Evolutionary conservation across 1,140 invertebrate species (phyloP).

Genomic region (Calephelis nemesis): DNA sequence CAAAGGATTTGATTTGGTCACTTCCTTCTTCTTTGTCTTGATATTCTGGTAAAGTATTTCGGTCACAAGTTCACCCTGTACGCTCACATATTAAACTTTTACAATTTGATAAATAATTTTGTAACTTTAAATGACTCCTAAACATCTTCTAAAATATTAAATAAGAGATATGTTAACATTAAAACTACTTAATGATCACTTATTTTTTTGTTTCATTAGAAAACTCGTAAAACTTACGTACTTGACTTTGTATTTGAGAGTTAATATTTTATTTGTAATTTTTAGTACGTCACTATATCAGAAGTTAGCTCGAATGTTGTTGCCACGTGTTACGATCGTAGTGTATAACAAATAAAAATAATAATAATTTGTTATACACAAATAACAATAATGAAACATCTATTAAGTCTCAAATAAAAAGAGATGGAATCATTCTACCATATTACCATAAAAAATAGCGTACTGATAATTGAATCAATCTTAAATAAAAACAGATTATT

Average conservation of each 20-base stretch:
- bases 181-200: conserved; percentile 7
- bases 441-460: too few species aligned
- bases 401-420: too few species aligned
- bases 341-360: too few species aligned
- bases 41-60: not conserved
- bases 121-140: not conserved
- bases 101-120: conserved; percentile 8
- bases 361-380: too few species aligned
- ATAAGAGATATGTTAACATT: conserved; percentile 1
- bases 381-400: too few species aligned
- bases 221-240: not conserved
- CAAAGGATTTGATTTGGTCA: not conserved
- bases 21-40: not conserved
- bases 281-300: too few species aligned
- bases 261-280: not conserved
- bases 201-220: not conserved
- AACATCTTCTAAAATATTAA: not conserved
- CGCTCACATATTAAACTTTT: conserved; percentile 6
- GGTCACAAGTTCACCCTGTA: conserved; percentile 8
- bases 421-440: too few species aligned
- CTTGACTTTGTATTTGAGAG: not conserved
- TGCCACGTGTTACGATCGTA: too few species aligned
- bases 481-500: too few species aligned
- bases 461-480: too few species aligned
- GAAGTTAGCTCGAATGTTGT: too few species aligned